Conservation (phyloP, 2,113 vertebrate genomes). For the Thymallus thymallus region DNA sequence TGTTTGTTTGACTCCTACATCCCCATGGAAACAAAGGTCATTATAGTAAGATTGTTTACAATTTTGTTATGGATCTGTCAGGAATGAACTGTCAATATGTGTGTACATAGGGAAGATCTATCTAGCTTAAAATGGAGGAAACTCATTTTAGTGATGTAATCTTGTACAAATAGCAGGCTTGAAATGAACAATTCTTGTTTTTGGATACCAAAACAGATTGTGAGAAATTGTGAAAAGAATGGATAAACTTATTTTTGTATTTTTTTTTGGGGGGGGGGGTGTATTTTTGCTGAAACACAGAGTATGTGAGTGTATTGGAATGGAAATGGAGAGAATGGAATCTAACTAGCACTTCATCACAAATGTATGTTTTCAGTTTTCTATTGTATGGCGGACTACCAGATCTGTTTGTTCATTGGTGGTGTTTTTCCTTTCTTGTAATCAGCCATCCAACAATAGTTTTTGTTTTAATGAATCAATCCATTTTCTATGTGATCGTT, state of each 20-base stretch:
- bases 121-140: not conserved
- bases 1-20: not conserved
- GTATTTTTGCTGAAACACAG: conserved; percentile 17
- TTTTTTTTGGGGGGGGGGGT: too few relatives aligned
- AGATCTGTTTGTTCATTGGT: too few relatives aligned
- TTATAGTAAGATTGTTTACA: not conserved
- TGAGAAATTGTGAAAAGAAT: conserved; percentile 13
- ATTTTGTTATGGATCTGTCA: not conserved
- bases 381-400: not conserved
- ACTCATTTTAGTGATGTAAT: not conserved
- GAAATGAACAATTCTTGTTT: not conserved
- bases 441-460: too few relatives aligned
- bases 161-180: not conserved
- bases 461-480: not conserved
- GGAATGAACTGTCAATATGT: conserved; percentile 10
- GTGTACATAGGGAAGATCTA: conserved; percentile 3
- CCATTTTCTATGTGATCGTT: not conserved
- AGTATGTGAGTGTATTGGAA: not conserved
- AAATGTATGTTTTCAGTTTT: not conserved
- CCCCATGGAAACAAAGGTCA: not conserved
- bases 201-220: not conserved
- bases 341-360: not conserved
- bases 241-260: conserved; percentile 56
- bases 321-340: not conserved
- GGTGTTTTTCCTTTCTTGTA: not conserved